Evolutionary conservation across 1,140 invertebrate species (phyloP).

Genomic region (Phocides pigmalion): DNA sequence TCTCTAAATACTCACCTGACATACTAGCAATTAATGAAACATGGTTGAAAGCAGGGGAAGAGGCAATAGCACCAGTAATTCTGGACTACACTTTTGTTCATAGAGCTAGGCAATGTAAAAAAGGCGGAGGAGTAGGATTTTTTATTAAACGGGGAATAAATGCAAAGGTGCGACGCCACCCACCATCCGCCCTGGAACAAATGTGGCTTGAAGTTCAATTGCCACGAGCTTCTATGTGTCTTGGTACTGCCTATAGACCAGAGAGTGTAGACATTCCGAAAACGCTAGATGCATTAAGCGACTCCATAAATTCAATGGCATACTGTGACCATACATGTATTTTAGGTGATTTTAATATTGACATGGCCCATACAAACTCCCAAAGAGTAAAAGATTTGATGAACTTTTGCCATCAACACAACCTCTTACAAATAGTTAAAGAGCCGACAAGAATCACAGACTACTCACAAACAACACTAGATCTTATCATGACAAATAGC

Average conservation of each 20-base stretch:
- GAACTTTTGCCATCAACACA: conserved; percentile 34
- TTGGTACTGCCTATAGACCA: conserved; percentile 45
- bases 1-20: neutral
- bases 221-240: conserved; percentile 17
- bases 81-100: neutral
- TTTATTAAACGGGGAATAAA: neutral
- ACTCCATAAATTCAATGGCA: neutral
- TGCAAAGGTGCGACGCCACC: neutral
- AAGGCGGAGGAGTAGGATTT: neutral
- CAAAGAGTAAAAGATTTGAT: conserved; percentile 24
- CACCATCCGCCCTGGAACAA: conserved; percentile 34
- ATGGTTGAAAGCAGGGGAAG: neutral
- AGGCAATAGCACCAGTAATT: neutral
- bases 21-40: neutral
- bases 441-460: conserved; percentile 42
- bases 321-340: conserved; percentile 26
- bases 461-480: conserved; percentile 32
- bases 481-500: conserved; percentile 36
- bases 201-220: conserved; percentile 41
- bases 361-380: conserved; percentile 26
- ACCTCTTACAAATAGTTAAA: conserved; percentile 38
- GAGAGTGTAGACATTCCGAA: conserved; percentile 20
- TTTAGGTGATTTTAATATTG: conserved; percentile 46
- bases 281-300: conserved; percentile 26
- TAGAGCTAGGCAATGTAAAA: neutral